phyloP scores from a whole-genome alignment of 2,797 vertebrate species.

The Amblyopsis hoosieri region DNA sequence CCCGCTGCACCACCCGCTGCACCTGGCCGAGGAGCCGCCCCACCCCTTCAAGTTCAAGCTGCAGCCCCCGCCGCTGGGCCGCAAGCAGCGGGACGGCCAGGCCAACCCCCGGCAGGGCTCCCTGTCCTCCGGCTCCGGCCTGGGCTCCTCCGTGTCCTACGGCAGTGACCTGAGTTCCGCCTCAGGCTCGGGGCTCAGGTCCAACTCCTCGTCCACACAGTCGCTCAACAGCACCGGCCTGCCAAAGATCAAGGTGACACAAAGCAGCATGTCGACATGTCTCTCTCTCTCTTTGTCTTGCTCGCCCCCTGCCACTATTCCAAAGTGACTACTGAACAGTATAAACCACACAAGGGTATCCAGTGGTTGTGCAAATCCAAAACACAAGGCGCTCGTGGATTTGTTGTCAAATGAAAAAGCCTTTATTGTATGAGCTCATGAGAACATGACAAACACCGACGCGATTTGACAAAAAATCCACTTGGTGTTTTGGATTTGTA shows the following conservation, averaged over 20 bases:
- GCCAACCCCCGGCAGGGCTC: slow-evolving; percentile 70
- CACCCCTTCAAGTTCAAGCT: slow-evolving; percentile 93
- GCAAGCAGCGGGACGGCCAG: slow-evolving; percentile 79
- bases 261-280: slow-evolving; percentile 3
- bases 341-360: no score
- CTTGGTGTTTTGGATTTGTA: no score
- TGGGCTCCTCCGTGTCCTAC: slow-evolving; percentile 74
- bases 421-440: no score
- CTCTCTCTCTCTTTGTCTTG: no score
- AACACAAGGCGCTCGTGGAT: no score
- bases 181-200: slow-evolving; percentile 73
- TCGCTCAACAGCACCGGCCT: slow-evolving; percentile 81
- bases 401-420: no score
- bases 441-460: no score
- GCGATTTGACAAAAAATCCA: no score
- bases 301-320: no score
- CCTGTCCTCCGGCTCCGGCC: slow-evolving; percentile 75
- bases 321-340: no score
- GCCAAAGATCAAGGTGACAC: slow-evolving; percentile 84
- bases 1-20: slow-evolving; percentile 72
- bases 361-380: no score
- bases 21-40: slow-evolving; percentile 73
- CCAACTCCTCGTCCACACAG: slow-evolving; percentile 73
- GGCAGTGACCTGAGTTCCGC: slow-evolving; percentile 76
- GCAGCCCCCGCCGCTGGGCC: slow-evolving; percentile 87